Conservation (phyloP, 2,113 vertebrate species). For the Cyanocitta stelleri region DNA sequence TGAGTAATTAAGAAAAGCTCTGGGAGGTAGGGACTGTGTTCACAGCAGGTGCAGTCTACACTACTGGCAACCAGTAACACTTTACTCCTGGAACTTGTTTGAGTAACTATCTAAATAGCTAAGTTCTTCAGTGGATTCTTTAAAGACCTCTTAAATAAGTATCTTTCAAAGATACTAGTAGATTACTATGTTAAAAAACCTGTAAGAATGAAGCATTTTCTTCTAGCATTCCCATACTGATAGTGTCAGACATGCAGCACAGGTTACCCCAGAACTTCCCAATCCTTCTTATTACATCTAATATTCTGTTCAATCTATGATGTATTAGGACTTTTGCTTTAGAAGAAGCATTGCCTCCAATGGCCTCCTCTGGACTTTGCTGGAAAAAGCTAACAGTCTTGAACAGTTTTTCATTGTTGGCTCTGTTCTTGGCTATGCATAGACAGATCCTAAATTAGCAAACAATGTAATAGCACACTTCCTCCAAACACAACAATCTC, state of each 20-base stretch:
- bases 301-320: neutral
- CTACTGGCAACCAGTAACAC: neutral
- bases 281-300: neutral
- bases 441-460: neutral
- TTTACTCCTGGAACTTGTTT: neutral
- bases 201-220: accelerated
- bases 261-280: neutral
- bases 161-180: neutral
- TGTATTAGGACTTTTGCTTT: neutral
- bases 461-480: neutral
- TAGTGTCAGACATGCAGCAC: neutral
- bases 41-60: neutral
- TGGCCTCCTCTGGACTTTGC: neutral
- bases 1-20: neutral
- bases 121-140: neutral
- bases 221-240: neutral
- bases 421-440: neutral
- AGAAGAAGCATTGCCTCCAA: neutral
- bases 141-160: neutral
- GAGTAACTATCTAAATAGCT: neutral
- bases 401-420: neutral
- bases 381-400: neutral
- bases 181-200: neutral
- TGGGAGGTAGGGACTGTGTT: neutral
- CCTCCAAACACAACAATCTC: neutral